Evolutionary conservation across 2,113 vertebrate species (phyloP).

Genomic region (Carassius carassius): DNA sequence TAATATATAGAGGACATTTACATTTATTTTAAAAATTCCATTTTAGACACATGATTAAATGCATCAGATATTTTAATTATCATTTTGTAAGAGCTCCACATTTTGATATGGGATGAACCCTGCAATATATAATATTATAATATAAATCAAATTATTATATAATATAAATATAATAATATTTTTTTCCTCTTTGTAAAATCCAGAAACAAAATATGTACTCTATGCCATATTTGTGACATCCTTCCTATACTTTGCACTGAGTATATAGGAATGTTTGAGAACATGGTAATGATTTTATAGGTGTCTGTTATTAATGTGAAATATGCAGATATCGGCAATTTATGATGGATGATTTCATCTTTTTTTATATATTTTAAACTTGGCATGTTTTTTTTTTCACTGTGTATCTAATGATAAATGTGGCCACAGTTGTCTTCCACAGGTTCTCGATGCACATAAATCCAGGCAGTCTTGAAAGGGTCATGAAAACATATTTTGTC

Average conservation of each 20-base stretch:
- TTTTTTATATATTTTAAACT: background rate
- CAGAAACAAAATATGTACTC: background rate
- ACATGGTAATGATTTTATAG: background rate
- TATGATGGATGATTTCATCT: background rate
- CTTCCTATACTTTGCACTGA: background rate
- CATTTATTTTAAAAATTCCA: background rate
- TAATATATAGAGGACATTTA: background rate
- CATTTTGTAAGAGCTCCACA: background rate
- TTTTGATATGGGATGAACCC: background rate
- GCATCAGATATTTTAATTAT: background rate
- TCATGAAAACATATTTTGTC: slow-evolving; percentile 35
- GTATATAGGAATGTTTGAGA: background rate
- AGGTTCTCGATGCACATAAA: background rate
- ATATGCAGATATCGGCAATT: background rate
- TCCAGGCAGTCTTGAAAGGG: slow-evolving; percentile 21
- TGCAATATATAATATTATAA: too few relatives aligned
- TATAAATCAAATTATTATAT: too few relatives aligned
- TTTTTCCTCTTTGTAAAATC: background rate
- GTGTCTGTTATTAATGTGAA: background rate
- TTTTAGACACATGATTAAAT: background rate
- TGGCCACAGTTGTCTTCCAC: slow-evolving; percentile 1
- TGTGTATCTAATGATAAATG: slow-evolving; percentile 14
- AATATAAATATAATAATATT: too few relatives aligned
- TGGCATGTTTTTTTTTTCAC: background rate
- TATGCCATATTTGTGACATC: background rate